Evolutionary conservation across 2,888 invertebrate genomes (phyloP).

Genomic region (Coremacera marginata): DNA sequence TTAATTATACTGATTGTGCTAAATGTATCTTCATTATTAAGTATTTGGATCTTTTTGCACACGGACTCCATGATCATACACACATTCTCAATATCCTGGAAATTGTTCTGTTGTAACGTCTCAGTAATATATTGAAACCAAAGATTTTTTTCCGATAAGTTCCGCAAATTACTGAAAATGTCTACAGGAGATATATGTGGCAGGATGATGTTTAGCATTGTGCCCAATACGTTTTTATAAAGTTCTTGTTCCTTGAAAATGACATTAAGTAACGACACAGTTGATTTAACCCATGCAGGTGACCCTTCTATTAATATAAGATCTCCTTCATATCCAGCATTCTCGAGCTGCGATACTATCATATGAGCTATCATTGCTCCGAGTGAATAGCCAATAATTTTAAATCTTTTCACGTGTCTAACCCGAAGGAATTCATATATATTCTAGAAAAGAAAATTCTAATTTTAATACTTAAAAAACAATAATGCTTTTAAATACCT

Average conservation of each 20-base stretch:
- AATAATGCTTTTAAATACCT: not conserved
- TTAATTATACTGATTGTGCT: constrained; percentile 25
- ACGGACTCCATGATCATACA: constrained; percentile 22
- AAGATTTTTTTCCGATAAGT: not conserved
- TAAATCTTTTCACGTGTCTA: constrained; percentile 31
- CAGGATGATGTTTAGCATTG: not conserved
- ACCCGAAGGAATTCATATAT: constrained; percentile 22
- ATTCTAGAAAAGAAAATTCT: constrained; percentile 27
- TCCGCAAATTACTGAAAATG: not conserved
- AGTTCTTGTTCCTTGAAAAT: not conserved
- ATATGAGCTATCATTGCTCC: constrained; percentile 37
- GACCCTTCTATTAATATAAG: constrained; percentile 43
- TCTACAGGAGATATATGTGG: not conserved
- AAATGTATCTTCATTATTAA: constrained; percentile 11
- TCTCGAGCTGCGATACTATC: constrained; percentile 31
- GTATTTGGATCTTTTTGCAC: constrained; percentile 11
- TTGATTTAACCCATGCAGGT: constrained; percentile 21
- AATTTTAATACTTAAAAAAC: not conserved
- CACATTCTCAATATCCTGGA: constrained; percentile 10
- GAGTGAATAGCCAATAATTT: constrained; percentile 40
- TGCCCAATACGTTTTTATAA: not conserved
- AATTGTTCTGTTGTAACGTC: not conserved
- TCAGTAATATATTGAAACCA: constrained; percentile 23
- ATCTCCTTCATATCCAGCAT: constrained; percentile 31
- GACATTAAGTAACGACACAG: not conserved